Evolutionary conservation across 2,797 vertebrate species (phyloP), one percentile per base, ranked within the genome.

Genomic region (Ciconia nigra): DNA sequence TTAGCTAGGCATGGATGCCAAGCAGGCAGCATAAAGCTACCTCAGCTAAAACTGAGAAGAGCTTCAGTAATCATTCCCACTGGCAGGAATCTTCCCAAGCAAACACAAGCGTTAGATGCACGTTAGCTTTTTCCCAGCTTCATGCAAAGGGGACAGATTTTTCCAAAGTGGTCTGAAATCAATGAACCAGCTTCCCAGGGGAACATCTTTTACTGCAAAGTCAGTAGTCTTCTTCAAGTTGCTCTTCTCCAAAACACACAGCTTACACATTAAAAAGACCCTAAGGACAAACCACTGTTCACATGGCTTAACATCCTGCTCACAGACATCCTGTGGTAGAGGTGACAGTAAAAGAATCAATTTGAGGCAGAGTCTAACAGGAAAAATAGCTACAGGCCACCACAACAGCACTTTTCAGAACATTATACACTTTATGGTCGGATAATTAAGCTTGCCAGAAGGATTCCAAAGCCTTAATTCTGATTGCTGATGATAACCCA

Each of bases 91-190:
- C 55, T 69, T 83, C 35, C 63, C 47, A 77, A 86, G 22, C 51
- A 87, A 79, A 88, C 1, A 1, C 19, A 47, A 74, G 42, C 4
- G 1, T n/a, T 42, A 18, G 21, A 55, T 19, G 18, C 0, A 0
- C 4, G 0, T 57, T 46, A 76, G 33, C 44, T 80, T 80, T 63
- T 83, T 52, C 37, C 55, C 49, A 77, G 72, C 31, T 80, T 90
- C 63, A 47, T 5, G 24, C 39, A 42, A 77, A 69, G 12, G 33
- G 25, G 19, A 87, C 39, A 52, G 11, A 54, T 72, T 79, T 78
- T 87, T 69, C 71, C 37, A 7, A 83, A 80, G 42, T 7, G 14
- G 51, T 61, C 28, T 80, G 35, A 92, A 93, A 90, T 54, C 39
- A 69, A 21, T 20, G 31, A 91, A 78, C 20, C 46, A 82, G 7